Evolutionary conservation across 2,888 invertebrate genomes (phyloP), one percentile per base, ranked within the genome.

Genomic region (Chymomyza procnemis): DNA sequence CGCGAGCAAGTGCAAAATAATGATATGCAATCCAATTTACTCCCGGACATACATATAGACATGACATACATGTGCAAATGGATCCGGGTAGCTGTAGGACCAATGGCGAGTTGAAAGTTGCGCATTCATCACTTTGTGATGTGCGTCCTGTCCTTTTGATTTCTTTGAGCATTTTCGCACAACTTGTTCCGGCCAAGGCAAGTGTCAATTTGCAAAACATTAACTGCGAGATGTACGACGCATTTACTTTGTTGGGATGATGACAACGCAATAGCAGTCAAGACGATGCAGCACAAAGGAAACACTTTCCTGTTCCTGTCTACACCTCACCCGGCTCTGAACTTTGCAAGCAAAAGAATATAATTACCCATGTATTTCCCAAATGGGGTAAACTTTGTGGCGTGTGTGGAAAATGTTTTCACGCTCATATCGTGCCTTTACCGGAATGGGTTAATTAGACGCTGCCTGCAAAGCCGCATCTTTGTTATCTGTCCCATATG

Each of bases 161-260:
- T 18, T 21, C 16, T 30, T 14, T 26, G 52, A 26, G 30, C 26
- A 48, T 22, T n/a, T 54, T 50, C 50, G 41, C 52, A 41, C 30
- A 1, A 3, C 12, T 54, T 54, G 2, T 26, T 54, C 41, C 67
- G 19, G 16, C 48, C 57, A 34, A 58, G 70, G 68, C 75, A 80
- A 83, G 87, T 86, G 83, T 79, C 83, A 84, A 84, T 84, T 84
- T 84, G 87, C 83, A 75, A 84, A 73, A 76, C 78, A 86, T 84
- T 86, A 84, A 67, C 41, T 76, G 56, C 73, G 74, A 73, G 61
- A 55, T 75, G 67, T 46, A 67, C 60, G 46, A 67, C 60, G 46
- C 66, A 63, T 62, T 74, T 55, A 64, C 56, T 63, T 65, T 66
- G 63, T 26, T 48, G 41, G 46, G 66, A 60, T 58, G 57, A 60